Conservation (phyloP, 2,888 invertebrate species). For the Volucella bombylans region DNA sequence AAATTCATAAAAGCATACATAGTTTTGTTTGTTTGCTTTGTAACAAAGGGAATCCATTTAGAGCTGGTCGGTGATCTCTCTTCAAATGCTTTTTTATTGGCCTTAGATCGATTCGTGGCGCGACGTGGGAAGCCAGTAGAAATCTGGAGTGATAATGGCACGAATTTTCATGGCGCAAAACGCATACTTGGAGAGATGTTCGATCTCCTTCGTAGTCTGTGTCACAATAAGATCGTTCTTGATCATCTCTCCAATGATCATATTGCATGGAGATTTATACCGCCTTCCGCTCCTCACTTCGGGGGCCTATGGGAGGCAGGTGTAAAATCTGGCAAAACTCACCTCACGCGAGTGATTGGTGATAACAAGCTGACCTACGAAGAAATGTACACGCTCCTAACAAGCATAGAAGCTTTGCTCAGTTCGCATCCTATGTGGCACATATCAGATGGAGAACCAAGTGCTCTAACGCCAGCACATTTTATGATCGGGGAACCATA, state of each 20-base stretch:
- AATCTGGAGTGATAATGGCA: background rate
- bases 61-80: too few species aligned
- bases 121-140: background rate
- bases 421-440: slow-evolving; percentile 3
- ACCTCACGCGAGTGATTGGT: background rate
- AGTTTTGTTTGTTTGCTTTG: background rate
- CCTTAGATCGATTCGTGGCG: background rate
- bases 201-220: background rate
- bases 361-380: background rate
- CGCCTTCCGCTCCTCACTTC: too few species aligned
- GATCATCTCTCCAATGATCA: background rate
- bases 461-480: too few species aligned
- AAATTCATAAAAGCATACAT: slow-evolving; percentile 2
- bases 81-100: too few species aligned
- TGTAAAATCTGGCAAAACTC: background rate
- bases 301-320: too few species aligned
- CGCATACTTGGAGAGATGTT: background rate
- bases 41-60: too few species aligned
- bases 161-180: background rate
- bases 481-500: too few species aligned
- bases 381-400: background rate
- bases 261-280: too few species aligned
- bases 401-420: background rate
- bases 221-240: background rate
- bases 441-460: too few species aligned